A percentile compares a stretch with the other conserved stretches of the same genome.
phyloP scores from a whole-genome alignment of 1,140 invertebrate species.

The Eumaeus atala region DNA sequence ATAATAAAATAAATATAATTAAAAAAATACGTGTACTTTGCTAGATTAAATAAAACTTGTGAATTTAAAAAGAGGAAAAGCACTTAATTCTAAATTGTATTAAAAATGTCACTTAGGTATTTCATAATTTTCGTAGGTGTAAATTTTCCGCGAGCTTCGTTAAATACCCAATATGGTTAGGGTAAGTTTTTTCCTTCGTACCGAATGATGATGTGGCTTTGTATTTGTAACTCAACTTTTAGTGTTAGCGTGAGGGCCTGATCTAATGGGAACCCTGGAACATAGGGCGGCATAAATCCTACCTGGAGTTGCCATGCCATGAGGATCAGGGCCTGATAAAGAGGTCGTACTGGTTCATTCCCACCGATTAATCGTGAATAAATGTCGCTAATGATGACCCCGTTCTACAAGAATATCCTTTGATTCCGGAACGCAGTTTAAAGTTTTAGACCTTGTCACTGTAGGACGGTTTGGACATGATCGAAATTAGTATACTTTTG shows the following conservation, averaged over 20 bases:
- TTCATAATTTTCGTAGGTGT: slow-evolving; percentile 21
- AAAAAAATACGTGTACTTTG: slow-evolving; percentile 46
- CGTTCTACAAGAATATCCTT: too few relatives aligned
- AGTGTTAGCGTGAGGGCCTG: background rate
- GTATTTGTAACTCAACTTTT: background rate
- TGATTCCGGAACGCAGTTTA: too few relatives aligned
- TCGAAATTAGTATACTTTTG: too few relatives aligned
- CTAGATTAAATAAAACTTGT: slow-evolving; percentile 53
- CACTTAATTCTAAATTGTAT: slow-evolving; percentile 71
- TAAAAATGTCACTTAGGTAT: slow-evolving; percentile 66
- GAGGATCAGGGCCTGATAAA: too few relatives aligned
- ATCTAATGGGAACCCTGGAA: too few relatives aligned
- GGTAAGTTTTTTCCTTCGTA: slow-evolving; percentile 17
- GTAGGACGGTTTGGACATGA: too few relatives aligned
- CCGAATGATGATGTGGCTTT: slow-evolving; percentile 8
- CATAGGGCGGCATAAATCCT: too few relatives aligned
- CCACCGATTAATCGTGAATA: background rate
- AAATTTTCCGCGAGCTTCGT: slow-evolving; percentile 23
- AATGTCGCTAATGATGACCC: too few relatives aligned
- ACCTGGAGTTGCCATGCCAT: too few relatives aligned
- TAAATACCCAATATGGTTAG: slow-evolving; percentile 15
- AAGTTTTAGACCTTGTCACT: too few relatives aligned
- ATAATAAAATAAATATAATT: slow-evolving; percentile 40
- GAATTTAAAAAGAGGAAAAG: slow-evolving; percentile 61
- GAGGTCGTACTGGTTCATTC: background rate